Evolutionary conservation across 2,888 invertebrate species (phyloP).

Genomic region (Chaitophorus viminalis): DNA sequence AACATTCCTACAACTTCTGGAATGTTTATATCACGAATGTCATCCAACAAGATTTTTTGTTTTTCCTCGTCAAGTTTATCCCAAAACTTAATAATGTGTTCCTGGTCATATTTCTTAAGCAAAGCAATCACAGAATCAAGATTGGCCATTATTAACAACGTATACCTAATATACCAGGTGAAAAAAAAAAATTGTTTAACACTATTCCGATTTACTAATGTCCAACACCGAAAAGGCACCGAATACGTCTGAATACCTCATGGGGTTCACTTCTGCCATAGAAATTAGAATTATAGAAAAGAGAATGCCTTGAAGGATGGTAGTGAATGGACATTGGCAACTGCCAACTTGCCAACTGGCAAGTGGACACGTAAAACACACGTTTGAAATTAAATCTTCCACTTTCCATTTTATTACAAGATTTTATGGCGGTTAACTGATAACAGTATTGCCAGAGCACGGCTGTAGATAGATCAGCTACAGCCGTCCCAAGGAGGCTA

Average conservation of each 20-base stretch:
- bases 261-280: too few species aligned
- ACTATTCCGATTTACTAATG: background rate
- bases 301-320: too few species aligned
- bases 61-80: conserved; percentile 76
- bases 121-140: conserved; percentile 28
- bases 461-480: too few species aligned
- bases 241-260: too few species aligned
- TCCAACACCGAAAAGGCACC: too few species aligned
- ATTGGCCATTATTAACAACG: conserved; percentile 19
- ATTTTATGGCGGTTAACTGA: conserved; percentile 40
- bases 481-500: too few species aligned
- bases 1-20: conserved; percentile 79
- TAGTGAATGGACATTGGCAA: background rate
- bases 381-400: conserved; percentile 16
- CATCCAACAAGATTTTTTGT: conserved; percentile 71
- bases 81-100: conserved; percentile 86
- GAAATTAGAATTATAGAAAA: too few species aligned
- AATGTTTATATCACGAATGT: conserved; percentile 77
- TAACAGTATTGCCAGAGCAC: conserved; percentile 21
- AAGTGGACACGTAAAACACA: background rate
- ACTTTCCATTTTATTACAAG: conserved; percentile 17
- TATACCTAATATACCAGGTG: too few species aligned
- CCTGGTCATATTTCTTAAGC: conserved; percentile 73
- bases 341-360: background rate
- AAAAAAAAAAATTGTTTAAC: background rate